Conservation (phyloP, 2,797 vertebrate genomes). For the Synanceia verrucosa region DNA sequence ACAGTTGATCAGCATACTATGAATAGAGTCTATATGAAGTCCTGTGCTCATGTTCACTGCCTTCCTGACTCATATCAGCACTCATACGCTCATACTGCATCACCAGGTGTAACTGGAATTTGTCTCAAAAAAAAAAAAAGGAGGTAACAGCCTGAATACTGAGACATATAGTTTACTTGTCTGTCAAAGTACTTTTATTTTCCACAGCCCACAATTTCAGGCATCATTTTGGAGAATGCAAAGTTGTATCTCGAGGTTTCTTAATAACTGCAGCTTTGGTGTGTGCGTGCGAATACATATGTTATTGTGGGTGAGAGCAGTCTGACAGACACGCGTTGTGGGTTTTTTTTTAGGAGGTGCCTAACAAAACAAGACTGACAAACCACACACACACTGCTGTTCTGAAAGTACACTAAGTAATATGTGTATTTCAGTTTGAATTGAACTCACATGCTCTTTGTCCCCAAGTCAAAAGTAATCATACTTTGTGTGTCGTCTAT, state of each 20-base stretch:
- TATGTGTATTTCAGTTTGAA: constrained; percentile 9
- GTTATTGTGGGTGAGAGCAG: background rate
- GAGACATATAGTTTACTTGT: constrained; percentile 4
- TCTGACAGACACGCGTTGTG: constrained; percentile 35
- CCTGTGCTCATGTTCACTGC: constrained; percentile 5
- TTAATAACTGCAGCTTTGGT: background rate
- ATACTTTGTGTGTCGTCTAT: background rate
- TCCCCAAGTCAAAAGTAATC: constrained; percentile 1
- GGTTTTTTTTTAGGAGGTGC: constrained; percentile 48
- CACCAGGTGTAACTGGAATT: background rate
- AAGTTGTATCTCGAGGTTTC: background rate
- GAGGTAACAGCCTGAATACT: background rate
- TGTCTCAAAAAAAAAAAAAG: constrained; percentile 3
- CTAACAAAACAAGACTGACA: background rate
- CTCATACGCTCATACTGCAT: background rate
- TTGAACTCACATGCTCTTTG: background rate
- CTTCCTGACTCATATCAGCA: constrained; percentile 21
- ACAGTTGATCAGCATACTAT: constrained; percentile 21
- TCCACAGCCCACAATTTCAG: background rate
- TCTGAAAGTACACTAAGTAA: background rate
- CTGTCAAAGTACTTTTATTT: background rate
- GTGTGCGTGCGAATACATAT: background rate
- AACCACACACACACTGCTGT: constrained; percentile 43
- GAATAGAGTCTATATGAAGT: constrained; percentile 34
- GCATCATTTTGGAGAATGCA: background rate